phyloP scores from a whole-genome alignment of 2,888 invertebrate genomes.

The Caenorhabditis sp. region DNA sequence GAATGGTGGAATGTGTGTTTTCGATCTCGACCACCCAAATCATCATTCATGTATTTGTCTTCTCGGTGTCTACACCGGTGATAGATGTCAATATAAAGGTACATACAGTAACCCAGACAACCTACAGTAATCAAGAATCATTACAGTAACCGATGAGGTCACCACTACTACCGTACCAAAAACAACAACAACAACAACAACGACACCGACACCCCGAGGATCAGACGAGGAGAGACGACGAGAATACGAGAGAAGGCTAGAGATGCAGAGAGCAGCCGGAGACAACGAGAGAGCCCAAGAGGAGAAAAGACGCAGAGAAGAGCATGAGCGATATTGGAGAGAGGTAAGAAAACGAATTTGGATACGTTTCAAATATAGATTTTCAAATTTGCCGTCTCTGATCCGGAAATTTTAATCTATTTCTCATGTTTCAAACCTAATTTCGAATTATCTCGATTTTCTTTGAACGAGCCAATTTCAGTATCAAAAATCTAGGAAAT shows the following conservation, averaged over 20 bases:
- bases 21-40: constrained; percentile 25
- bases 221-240: constrained; percentile 24
- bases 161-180: neutral
- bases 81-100: constrained; percentile 53
- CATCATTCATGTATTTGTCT: constrained; percentile 65
- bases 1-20: constrained; percentile 38
- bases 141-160: neutral
- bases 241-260: constrained; percentile 32
- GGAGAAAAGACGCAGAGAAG: constrained; percentile 35
- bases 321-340: constrained; percentile 37
- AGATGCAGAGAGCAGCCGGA: constrained; percentile 28
- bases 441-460: too few relatives aligned
- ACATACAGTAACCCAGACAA: neutral
- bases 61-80: constrained; percentile 61
- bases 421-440: too few relatives aligned
- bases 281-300: constrained; percentile 25
- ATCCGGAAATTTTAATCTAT: too few relatives aligned
- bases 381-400: too few relatives aligned
- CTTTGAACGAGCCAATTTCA: too few relatives aligned
- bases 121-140: neutral
- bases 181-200: neutral
- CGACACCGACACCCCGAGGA: constrained; percentile 8
- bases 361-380: too few relatives aligned
- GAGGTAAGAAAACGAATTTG: constrained; percentile 14
- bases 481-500: too few relatives aligned